Conservation (phyloP, 2,113 vertebrate genomes). For the Caranx ignobilis region DNA sequence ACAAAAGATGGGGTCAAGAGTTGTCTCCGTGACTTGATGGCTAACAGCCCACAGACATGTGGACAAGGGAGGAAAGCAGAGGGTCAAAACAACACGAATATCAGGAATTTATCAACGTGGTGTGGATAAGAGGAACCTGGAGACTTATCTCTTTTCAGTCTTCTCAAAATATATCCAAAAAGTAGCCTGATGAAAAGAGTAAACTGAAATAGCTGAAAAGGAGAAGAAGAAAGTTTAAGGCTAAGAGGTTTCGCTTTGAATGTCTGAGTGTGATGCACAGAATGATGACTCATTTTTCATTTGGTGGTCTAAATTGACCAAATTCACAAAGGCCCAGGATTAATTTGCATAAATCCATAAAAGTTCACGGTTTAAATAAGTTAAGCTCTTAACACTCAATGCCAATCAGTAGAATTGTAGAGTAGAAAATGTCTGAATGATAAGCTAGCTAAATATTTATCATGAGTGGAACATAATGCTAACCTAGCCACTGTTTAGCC, state of each 20-base stretch:
- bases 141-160: neutral
- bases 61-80: neutral
- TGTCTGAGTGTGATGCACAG: too few relatives aligned
- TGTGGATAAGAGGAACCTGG: neutral
- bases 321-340: too few relatives aligned
- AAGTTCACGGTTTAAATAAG: too few relatives aligned
- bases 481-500: too few relatives aligned
- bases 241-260: too few relatives aligned
- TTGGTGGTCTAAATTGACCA: too few relatives aligned
- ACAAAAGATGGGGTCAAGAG: constrained; percentile 1
- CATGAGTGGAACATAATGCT: neutral
- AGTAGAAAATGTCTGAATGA: neutral
- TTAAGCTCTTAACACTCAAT: too few relatives aligned
- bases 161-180: neutral
- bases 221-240: neutral
- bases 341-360: neutral
- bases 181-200: too few relatives aligned
- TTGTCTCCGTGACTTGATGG: constrained; percentile 2
- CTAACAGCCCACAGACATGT: neutral
- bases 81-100: constrained; percentile 9
- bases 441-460: too few relatives aligned
- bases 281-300: too few relatives aligned
- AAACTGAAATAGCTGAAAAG: neutral
- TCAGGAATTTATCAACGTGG: constrained; percentile 18
- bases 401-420: too few relatives aligned